Conservation (phyloP, 2,888 invertebrate genomes). For the Zele albiditarsus region DNA sequence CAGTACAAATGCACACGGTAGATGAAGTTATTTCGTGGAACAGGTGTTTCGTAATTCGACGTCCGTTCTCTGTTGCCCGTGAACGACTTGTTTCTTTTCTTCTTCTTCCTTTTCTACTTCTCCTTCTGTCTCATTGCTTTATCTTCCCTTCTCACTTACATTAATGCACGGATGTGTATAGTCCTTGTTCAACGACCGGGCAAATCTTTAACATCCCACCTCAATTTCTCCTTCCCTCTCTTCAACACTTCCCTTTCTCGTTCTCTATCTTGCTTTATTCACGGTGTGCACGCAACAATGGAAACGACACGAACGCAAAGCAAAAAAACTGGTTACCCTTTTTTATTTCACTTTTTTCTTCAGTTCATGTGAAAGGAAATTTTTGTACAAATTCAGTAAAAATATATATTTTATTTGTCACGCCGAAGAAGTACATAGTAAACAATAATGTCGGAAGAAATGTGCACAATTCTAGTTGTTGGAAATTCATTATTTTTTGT, state of each 20-base stretch:
- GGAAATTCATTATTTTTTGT: constrained; percentile 22
- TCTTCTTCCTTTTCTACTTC: constrained; percentile 49
- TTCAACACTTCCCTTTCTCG: not conserved
- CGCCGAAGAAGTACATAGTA: not conserved
- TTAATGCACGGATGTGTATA: constrained; percentile 30
- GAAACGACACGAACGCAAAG: constrained; percentile 37
- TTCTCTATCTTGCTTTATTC: not conserved
- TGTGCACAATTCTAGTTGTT: not conserved
- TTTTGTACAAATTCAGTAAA: not conserved
- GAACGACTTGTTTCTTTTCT: constrained; percentile 45
- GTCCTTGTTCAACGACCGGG: constrained; percentile 26
- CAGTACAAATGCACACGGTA: constrained; percentile 43
- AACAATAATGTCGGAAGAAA: too few relatives aligned
- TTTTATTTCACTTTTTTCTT: not conserved
- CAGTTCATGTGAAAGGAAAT: not conserved
- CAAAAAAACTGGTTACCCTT: constrained; percentile 37
- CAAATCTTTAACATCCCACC: constrained; percentile 29
- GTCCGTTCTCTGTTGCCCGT: constrained; percentile 40
- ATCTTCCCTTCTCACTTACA: constrained; percentile 31
- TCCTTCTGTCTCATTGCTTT: constrained; percentile 33
- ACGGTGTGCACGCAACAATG: constrained; percentile 45
- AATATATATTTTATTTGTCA: not conserved
- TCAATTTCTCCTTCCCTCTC: constrained; percentile 5
- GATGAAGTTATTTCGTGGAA: constrained; percentile 65
- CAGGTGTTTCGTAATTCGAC: constrained; percentile 69